Evolutionary conservation across 2,888 invertebrate species (phyloP), one percentile per base, ranked within the genome.

Genomic region (Chrysina gloriosa): DNA sequence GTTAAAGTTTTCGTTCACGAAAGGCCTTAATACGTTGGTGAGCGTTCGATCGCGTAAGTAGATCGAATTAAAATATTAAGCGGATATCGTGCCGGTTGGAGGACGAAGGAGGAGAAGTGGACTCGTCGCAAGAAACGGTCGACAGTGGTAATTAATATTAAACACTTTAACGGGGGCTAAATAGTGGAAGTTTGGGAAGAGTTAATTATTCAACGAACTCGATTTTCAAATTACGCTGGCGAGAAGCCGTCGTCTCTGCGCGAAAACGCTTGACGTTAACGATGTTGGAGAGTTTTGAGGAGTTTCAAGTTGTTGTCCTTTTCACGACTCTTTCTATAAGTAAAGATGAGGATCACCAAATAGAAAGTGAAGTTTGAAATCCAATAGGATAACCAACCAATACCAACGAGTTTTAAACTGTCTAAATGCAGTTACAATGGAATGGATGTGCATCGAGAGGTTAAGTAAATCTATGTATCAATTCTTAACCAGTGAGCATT

Each of bases 141-240:
- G 16, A 52, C 16, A 52, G n/a, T 31, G 31, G 25, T 42, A 61
- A 61, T 61, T 61, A 61, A 61, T 61, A 61, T 61, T 61, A 61
- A 61, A 42, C 45, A 61, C 29, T 61, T 61, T 61, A 61, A 61
- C 45, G 42, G 58, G 48, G 27, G 11, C 16, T 19, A 31, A 27
- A 45, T 42, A 42, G 42, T 45, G 27, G 14, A 61, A 61, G 42
- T 61, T 42, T 16, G 29, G 7, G 58, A 42, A 5, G 58, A 45
- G 42, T 61, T 61, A 61, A 61, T 61, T 61, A 61, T 61, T 61
- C 42, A 29, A 27, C 16, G 14, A 61, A 61, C 42, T 42, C 25
- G 3, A 27, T 29, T 7, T 31, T 21, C 19, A 9, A 5, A 45
- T 16, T 21, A n/a, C 21, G 45, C n/a, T 45, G 39, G 4, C 11